Evolutionary conservation across 2,113 vertebrate species (phyloP).

Genomic region (Calyptommatus sinebrachiatus): DNA sequence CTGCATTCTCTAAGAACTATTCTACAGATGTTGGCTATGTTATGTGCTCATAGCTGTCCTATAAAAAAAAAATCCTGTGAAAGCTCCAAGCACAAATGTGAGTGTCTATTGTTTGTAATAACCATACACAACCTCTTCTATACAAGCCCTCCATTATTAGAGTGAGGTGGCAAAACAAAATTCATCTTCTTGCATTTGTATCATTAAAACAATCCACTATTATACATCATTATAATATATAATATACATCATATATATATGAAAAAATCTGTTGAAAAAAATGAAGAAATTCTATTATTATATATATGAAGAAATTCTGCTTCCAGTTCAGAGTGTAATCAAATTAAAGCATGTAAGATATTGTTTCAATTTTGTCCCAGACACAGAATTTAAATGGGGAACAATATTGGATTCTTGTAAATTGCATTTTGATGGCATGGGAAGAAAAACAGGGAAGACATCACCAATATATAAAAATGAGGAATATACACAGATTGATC

Average conservation of each 20-base stretch:
- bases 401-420: neutral
- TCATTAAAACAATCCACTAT: neutral
- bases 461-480: neutral
- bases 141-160: neutral
- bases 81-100: neutral
- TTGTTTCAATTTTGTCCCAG: conserved; percentile 24
- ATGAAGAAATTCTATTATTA: neutral
- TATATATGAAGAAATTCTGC: conserved; percentile 8
- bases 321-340: neutral
- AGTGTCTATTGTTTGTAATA: neutral
- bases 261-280: no score
- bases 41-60: no score
- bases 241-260: no score
- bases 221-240: neutral
- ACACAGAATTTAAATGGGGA: neutral
- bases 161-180: conserved; percentile 1
- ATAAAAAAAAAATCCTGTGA: neutral
- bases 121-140: neutral
- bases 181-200: neutral
- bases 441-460: neutral
- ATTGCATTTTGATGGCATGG: conserved; percentile 18
- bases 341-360: conserved; percentile 1
- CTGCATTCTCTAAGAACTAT: no score
- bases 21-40: no score
- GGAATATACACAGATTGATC: neutral